phyloP scores from a whole-genome alignment of 2,888 invertebrate species.

The Brachyopa scutellaris region DNA sequence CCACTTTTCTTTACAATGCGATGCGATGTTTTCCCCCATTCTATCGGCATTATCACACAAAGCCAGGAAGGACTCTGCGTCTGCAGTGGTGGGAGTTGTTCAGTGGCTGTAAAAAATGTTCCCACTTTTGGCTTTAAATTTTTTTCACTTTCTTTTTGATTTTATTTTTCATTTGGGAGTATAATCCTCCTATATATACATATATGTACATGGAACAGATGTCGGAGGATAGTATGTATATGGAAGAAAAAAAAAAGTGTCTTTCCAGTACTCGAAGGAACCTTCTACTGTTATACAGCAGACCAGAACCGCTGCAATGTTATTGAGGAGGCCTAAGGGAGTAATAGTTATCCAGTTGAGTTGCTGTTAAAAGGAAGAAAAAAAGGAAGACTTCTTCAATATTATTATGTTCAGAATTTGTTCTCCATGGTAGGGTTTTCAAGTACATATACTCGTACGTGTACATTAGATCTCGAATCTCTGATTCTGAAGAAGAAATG shows the following conservation, averaged over 20 bases:
- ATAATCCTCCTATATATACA: slow-evolving; percentile 18
- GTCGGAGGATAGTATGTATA: slow-evolving; percentile 13
- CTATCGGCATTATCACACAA: slow-evolving; percentile 10
- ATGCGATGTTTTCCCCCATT: not conserved
- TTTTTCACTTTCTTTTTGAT: slow-evolving; percentile 20
- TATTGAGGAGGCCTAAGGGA: slow-evolving; percentile 69
- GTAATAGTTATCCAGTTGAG: slow-evolving; percentile 67
- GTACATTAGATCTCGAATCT: no score
- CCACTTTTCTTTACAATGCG: slow-evolving; percentile 14
- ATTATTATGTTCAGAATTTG: slow-evolving; percentile 19
- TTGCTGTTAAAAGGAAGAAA: slow-evolving; percentile 50
- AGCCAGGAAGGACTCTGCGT: slow-evolving; percentile 12
- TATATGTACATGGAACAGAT: slow-evolving; percentile 51
- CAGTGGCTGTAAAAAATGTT: slow-evolving; percentile 45
- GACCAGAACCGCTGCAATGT: no score
- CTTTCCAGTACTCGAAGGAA: slow-evolving; percentile 44
- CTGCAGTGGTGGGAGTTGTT: no score
- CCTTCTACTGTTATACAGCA: no score
- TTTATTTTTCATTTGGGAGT: slow-evolving; percentile 58
- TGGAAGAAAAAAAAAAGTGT: slow-evolving; percentile 47
- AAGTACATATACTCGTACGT: no score
- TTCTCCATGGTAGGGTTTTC: slow-evolving; percentile 13
- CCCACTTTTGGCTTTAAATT: slow-evolving; percentile 42
- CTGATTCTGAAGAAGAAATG: not conserved
- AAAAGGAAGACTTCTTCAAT: slow-evolving; percentile 20